A percentile compares a stretch with the other conserved stretches of the same genome.
These are phyloP conservation scores for Drosophila serrata DNA, from an alignment of 1,140 invertebrate genomes.

Conservation along the genomic window DNA sequence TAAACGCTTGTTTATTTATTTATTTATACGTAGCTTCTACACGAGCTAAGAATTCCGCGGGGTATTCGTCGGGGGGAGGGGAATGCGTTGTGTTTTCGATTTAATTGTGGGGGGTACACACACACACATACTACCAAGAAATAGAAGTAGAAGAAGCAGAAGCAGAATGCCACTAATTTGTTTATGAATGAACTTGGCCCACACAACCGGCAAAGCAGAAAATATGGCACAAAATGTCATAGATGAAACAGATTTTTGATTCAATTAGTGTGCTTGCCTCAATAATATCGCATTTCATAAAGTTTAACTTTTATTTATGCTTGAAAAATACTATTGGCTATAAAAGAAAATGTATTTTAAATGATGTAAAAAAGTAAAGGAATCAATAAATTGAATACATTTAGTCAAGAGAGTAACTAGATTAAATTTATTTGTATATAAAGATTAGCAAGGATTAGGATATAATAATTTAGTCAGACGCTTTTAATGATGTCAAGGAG, in stretches of 20 bases:
- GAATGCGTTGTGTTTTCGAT: constrained; percentile 41
- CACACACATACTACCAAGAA: neutral
- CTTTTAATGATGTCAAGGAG: no score
- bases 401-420: no score
- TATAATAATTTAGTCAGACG: no score
- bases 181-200: constrained; percentile 66
- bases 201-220: constrained; percentile 11
- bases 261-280: constrained; percentile 14
- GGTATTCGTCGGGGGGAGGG: neutral
- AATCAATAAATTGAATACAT: neutral
- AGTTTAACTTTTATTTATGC: neutral
- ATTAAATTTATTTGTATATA: no score
- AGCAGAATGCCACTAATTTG: constrained; percentile 61
- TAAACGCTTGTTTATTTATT: constrained; percentile 83
- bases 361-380: no score
- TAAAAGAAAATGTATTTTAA: neutral
- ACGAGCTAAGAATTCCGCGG: neutral
- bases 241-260: constrained; percentile 37
- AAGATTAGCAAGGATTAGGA: no score
- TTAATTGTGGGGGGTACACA: constrained; percentile 61
- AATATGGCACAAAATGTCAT: constrained; percentile 34
- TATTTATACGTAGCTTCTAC: constrained; percentile 33
- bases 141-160: neutral
- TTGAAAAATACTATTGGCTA: no score
- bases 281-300: neutral